Conservation (phyloP, 2,113 vertebrate genomes). For the Serinus canaria region DNA sequence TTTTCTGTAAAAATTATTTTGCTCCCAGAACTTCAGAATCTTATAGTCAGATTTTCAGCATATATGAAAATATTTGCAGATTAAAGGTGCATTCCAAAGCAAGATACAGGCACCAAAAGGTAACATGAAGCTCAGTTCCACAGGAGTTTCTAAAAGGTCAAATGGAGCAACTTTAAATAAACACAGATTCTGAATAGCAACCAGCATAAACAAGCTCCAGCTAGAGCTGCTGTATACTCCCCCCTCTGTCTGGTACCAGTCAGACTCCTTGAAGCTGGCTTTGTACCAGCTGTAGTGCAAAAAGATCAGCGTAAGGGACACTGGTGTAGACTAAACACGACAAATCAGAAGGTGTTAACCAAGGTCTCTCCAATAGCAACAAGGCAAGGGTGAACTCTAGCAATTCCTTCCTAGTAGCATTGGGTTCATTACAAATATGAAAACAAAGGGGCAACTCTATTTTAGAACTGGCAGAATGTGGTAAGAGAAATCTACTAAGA, state of each 20-base stretch:
- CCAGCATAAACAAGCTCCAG: slow-evolving; percentile 47
- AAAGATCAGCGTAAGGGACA: neutral
- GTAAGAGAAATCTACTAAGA: neutral
- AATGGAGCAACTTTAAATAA: slow-evolving; percentile 59
- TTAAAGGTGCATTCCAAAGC: neutral
- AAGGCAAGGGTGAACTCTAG: neutral
- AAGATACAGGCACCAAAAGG: slow-evolving; percentile 9
- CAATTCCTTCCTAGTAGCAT: neutral
- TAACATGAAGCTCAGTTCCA: slow-evolving; percentile 18
- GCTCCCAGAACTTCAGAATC: neutral
- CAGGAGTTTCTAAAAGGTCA: slow-evolving; percentile 38
- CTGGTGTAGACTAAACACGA: slow-evolving; percentile 30
- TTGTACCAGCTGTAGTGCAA: slow-evolving; percentile 34
- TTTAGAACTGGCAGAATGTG: neutral
- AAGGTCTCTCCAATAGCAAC: neutral
- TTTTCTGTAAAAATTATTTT: neutral
- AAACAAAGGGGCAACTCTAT: neutral
- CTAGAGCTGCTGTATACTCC: neutral
- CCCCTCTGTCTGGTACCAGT: slow-evolving; percentile 6
- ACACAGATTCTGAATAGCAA: slow-evolving; percentile 54
- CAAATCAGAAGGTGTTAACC: slow-evolving; percentile 42
- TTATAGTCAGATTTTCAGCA: neutral
- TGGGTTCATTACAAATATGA: neutral
- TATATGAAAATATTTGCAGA: neutral
- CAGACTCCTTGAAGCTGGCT: slow-evolving; percentile 12